Percentiles rank a stretch among this genome's conserved stretches.
These are phyloP conservation scores for Astur gentilis DNA, from an alignment of 2,113 vertebrate species.

Conservation along the genomic window DNA sequence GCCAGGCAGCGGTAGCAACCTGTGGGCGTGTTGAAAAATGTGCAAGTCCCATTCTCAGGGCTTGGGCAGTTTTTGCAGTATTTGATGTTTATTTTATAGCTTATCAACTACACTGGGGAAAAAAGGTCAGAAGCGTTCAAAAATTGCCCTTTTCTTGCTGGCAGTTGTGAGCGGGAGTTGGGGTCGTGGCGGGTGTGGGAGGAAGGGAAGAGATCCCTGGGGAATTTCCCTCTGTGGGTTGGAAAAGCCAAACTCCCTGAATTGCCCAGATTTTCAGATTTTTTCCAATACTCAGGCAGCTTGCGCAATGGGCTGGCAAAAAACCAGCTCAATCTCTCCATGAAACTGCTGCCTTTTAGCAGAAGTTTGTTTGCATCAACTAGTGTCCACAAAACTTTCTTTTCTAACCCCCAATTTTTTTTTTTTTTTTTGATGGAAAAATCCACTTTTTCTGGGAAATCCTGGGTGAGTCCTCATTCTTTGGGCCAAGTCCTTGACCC, in stretches of 20 bases:
- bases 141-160: background rate
- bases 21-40: background rate
- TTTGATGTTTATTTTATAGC: background rate
- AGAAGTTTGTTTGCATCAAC: background rate
- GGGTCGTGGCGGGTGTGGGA: background rate
- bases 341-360: background rate
- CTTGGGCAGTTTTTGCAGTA: background rate
- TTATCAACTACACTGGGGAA: background rate
- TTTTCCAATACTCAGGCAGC: accelerated
- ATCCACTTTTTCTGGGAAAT: background rate
- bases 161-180: background rate
- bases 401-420: background rate
- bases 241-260: background rate
- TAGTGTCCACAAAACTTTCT: background rate
- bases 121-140: background rate
- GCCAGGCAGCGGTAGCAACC: background rate
- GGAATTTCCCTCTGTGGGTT: background rate
- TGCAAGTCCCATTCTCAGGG: background rate
- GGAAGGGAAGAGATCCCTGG: background rate
- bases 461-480: accelerated
- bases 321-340: background rate
- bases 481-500: background rate
- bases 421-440: accelerated
- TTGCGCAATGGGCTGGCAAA: background rate
- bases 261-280: background rate